Conservation (phyloP, 2,113 vertebrate species). For the Esox niger region DNA sequence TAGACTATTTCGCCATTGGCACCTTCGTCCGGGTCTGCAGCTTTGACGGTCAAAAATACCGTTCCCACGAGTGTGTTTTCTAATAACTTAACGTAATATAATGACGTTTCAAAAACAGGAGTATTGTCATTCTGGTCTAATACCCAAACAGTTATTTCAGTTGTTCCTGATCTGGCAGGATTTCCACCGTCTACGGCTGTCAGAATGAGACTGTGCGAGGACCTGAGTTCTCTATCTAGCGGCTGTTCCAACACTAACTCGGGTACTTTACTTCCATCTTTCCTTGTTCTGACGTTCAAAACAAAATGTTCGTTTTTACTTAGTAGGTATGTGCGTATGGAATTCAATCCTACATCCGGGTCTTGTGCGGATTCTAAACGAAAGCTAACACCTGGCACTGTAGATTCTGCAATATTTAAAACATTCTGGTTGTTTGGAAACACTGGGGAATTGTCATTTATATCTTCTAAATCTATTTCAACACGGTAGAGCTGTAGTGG, state of each 20-base stretch:
- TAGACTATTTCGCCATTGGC: slow-evolving; percentile 77
- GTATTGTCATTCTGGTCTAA: slow-evolving; percentile 81
- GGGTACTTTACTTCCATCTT: slow-evolving; percentile 48
- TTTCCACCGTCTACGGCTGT: slow-evolving; percentile 71
- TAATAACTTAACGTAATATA: slow-evolving; percentile 61
- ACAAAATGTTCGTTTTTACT: slow-evolving; percentile 46
- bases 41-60: slow-evolving; percentile 70
- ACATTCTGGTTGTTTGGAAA: slow-evolving; percentile 62
- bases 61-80: slow-evolving; percentile 73
- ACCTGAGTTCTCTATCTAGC: slow-evolving; percentile 54
- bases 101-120: slow-evolving; percentile 71
- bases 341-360: slow-evolving; percentile 49
- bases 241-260: slow-evolving; percentile 55
- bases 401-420: slow-evolving; percentile 67
- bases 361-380: slow-evolving; percentile 52
- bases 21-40: slow-evolving; percentile 79
- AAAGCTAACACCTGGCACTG: slow-evolving; percentile 56
- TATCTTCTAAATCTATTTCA: slow-evolving; percentile 70
- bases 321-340: slow-evolving; percentile 43
- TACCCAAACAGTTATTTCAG: slow-evolving; percentile 70
- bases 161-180: slow-evolving; percentile 70
- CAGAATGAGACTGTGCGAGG: slow-evolving; percentile 66
- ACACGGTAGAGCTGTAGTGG: slow-evolving; percentile 59
- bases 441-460: slow-evolving; percentile 70
- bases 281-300: slow-evolving; percentile 51